These are phyloP conservation scores for Argentina silus DNA, from an alignment of 2,797 vertebrate genomes.

Conservation along the genomic window DNA sequence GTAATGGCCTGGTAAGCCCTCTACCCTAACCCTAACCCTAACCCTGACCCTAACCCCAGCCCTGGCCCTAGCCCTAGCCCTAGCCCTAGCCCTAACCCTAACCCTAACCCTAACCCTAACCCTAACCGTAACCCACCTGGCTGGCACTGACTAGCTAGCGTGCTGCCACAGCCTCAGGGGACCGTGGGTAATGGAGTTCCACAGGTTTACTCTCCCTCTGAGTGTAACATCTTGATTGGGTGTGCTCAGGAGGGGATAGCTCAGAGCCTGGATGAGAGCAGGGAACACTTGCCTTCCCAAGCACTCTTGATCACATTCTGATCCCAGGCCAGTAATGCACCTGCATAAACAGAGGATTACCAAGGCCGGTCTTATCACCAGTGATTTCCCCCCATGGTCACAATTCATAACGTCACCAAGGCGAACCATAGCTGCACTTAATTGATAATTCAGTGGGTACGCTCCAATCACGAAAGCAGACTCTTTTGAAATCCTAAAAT, in stretches of 20 bases:
- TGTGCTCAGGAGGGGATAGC: background rate
- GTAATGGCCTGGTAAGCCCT: conserved; percentile 95
- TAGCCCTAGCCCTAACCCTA: background rate
- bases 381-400: conserved; percentile 10
- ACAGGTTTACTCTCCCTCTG: background rate
- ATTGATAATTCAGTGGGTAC: background rate
- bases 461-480: background rate
- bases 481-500: background rate
- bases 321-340: conserved; percentile 18
- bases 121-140: background rate
- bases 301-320: background rate
- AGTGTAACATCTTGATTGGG: background rate
- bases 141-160: background rate
- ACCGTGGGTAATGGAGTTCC: background rate
- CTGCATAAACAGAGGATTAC: conserved; percentile 40
- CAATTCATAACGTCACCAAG: conserved; percentile 3
- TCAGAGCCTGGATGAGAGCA: background rate
- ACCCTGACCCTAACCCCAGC: too few species aligned
- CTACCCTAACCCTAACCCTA: background rate
- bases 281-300: background rate
- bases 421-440: background rate
- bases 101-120: too few species aligned
- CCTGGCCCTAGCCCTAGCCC: too few species aligned
- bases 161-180: background rate
- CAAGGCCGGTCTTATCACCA: conserved; percentile 20